These are phyloP conservation scores for Brachylomia viminalis DNA, from an alignment of 2,888 invertebrate genomes.

Conservation along the genomic window DNA sequence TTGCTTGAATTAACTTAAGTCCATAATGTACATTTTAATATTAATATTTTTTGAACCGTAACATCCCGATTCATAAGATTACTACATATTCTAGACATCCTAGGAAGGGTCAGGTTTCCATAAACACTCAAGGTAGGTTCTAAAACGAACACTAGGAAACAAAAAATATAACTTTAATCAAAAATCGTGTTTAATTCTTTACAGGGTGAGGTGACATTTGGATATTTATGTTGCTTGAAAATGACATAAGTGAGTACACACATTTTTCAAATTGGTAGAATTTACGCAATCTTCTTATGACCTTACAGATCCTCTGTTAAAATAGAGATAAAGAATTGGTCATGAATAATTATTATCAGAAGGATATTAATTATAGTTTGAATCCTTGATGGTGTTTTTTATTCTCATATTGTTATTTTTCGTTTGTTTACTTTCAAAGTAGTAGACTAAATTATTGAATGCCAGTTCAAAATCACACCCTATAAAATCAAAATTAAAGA, in stretches of 20 bases:
- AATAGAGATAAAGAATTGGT: background rate
- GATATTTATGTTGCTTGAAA: background rate
- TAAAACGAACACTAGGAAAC: constrained; percentile 71
- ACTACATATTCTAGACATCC: constrained; percentile 55
- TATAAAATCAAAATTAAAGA: constrained; percentile 47
- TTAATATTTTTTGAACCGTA: constrained; percentile 48
- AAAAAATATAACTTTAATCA: constrained; percentile 58
- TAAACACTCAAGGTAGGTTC: constrained; percentile 67
- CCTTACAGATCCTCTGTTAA: background rate
- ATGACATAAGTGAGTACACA: background rate
- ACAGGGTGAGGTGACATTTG: background rate
- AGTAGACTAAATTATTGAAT: no score
- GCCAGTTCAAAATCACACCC: background rate
- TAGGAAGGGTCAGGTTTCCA: constrained; percentile 50
- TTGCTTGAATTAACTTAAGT: no score
- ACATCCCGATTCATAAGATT: constrained; percentile 58
- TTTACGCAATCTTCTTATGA: no score
- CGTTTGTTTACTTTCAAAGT: no score
- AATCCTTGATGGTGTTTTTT: no score
- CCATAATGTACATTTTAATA: no score
- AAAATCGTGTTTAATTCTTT: constrained; percentile 67
- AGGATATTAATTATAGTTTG: background rate
- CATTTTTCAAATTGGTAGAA: background rate
- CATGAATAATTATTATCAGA: background rate
- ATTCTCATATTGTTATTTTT: no score